Base-by-base conservation (phyloP, 2,888 invertebrate genomes). In the Plemyria rubiginata region DNA sequence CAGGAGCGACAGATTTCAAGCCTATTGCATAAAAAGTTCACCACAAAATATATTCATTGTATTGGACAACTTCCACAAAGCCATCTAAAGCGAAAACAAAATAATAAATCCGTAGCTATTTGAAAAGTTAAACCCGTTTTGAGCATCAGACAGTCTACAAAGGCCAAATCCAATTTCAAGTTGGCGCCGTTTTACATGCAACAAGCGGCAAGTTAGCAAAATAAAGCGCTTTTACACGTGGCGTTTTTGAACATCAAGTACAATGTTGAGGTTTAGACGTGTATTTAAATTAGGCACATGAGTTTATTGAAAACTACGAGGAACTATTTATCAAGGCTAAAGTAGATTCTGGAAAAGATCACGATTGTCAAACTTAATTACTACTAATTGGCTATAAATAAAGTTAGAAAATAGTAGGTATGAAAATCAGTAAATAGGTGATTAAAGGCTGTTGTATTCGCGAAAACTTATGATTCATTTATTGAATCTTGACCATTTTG, bases 61-160 rank as follows among this genome's bases (percentile, higher is more conserved):
- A n/a, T 60, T 45, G 28, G n/a, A 51, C 28, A 50, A 50, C 5
- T 50, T n/a, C 50, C 16, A 41, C 43, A 59, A 60, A 60, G 58
- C 60, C 54, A 45, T n/a, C 16, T 45, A 61, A 59, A 66, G 59
- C 60, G 62, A 62, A 70, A 66, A 66, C 68, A 66, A 66, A 69
- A 66, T 63, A 65, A 70, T 70, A 70, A 70, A 70, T 70, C 68
- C 57, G 41, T 62, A 66, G 61, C 64, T 56, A 59, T 63, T 63
- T 59, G 58, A 63, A 60, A 63, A 63, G 64, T 64, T 64, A 53
- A 60, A 64, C 60, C 52, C 49, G 52, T 63, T 63, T 59, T 55
- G 48, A 55, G 43, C 55, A 52, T 55, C 51, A 55, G 50, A 60
- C 62, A 50, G 61, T 54, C 46, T 55, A 56, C 54, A 61, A 65